These are phyloP conservation scores for Apostichopus japonicus DNA, from an alignment of 35 echinoderm and acorn worm species.

Conservation along the genomic window DNA sequence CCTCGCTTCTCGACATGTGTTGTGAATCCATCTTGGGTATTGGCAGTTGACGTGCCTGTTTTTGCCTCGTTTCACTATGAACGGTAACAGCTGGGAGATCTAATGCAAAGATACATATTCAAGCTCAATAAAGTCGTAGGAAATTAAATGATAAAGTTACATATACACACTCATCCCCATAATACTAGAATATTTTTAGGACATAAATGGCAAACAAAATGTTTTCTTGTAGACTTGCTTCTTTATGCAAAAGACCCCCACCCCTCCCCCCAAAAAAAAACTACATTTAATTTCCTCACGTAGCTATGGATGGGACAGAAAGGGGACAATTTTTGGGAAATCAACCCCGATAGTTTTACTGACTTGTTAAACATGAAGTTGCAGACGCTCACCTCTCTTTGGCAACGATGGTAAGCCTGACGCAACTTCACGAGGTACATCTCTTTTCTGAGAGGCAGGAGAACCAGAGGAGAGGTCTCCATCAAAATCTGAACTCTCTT, in stretches of 20 bases:
- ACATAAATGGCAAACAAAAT: not conserved
- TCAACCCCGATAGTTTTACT: too few relatives aligned
- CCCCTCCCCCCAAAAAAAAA: not conserved
- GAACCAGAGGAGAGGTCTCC: constrained; percentile 30
- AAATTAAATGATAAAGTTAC: not conserved
- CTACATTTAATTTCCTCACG: not conserved
- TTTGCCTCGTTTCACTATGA: constrained; percentile 37
- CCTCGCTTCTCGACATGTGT: constrained; percentile 41
- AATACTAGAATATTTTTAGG: not conserved
- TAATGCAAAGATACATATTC: not conserved
- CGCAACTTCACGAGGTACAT: not conserved
- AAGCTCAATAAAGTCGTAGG: not conserved
- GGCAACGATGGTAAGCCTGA: constrained; percentile 15
- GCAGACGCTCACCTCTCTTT: constrained; percentile 20
- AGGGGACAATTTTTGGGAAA: too few relatives aligned
- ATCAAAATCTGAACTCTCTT: constrained; percentile 52
- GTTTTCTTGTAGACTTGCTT: not conserved
- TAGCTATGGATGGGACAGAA: not conserved
- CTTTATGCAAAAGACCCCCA: too few relatives aligned
- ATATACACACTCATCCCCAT: not conserved
- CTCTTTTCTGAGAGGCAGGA: constrained; percentile 34
- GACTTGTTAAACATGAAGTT: too few relatives aligned
- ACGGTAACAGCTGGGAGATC: constrained; percentile 25
- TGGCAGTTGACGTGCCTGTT: constrained; percentile 43
- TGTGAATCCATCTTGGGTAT: constrained; percentile 35